Evolutionary conservation across 1,140 invertebrate genomes (phyloP).

Genomic region (Ceratosolen solmsi): DNA sequence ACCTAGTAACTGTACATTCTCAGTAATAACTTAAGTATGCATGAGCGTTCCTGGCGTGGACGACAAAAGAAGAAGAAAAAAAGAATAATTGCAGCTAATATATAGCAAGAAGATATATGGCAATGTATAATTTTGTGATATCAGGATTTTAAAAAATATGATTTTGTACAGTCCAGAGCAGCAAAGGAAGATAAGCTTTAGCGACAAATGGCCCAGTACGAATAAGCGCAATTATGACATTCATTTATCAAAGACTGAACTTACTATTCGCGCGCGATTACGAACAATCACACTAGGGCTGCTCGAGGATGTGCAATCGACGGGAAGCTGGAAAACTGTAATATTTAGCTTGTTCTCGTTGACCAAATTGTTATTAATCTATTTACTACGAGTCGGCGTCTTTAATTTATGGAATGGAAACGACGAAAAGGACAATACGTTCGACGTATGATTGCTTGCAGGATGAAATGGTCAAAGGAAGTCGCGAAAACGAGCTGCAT

Average conservation of each 20-base stretch:
- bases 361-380: slow-evolving; percentile 14
- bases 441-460: slow-evolving; percentile 1
- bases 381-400: slow-evolving; percentile 5
- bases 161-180: slow-evolving; percentile 11
- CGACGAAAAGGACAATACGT: slow-evolving; percentile 39
- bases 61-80: neutral
- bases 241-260: slow-evolving; percentile 46
- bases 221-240: slow-evolving; percentile 25
- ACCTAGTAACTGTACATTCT: slow-evolving; percentile 41
- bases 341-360: slow-evolving; percentile 23
- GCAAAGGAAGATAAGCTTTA: no score
- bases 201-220: slow-evolving; percentile 9
- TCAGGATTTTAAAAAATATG: slow-evolving; percentile 7
- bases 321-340: slow-evolving; percentile 1
- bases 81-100: slow-evolving; percentile 20
- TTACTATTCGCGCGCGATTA: slow-evolving; percentile 38
- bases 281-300: slow-evolving; percentile 46
- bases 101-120: slow-evolving; percentile 35
- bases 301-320: neutral
- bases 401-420: slow-evolving; percentile 7
- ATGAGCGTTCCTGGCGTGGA: slow-evolving; percentile 17
- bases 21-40: slow-evolving; percentile 34
- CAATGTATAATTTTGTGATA: slow-evolving; percentile 44
- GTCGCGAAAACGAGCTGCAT: neutral
- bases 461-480: neutral